A percentile compares a stretch with the other conserved stretches of the same genome.
These are phyloP conservation scores for Patella depressa DNA, from an alignment of 2,888 invertebrate genomes.

Conservation along the genomic window DNA sequence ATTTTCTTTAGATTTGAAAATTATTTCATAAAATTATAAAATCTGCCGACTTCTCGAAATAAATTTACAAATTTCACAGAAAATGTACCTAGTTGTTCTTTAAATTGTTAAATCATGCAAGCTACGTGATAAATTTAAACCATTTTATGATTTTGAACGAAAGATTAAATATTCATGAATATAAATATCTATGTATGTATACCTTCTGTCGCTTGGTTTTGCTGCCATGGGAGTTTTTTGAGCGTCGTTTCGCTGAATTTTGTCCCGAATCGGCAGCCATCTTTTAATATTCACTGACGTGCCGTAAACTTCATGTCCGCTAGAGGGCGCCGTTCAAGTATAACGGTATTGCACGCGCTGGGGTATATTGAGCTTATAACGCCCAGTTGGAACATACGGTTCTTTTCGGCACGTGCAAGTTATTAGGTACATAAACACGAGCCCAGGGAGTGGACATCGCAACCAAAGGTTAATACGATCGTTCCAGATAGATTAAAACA, in stretches of 20 bases:
- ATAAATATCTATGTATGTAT: neutral
- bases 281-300: constrained; percentile 15
- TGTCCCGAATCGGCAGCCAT: constrained; percentile 17
- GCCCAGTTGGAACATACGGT: constrained; percentile 8
- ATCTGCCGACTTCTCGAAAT: too few species aligned
- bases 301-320: constrained; percentile 8
- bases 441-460: too few species aligned
- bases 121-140: too few species aligned
- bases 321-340: constrained; percentile 19
- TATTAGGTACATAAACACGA: neutral
- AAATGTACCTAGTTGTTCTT: too few species aligned
- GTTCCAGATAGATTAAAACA: too few species aligned
- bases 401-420: constrained; percentile 4
- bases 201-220: constrained; percentile 1
- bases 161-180: neutral
- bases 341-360: constrained; percentile 9
- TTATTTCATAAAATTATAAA: too few species aligned
- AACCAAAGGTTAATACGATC: too few species aligned
- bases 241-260: constrained; percentile 1
- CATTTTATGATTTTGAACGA: too few species aligned
- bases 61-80: too few species aligned
- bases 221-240: neutral
- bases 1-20: too few species aligned
- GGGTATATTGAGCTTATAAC: constrained; percentile 3
- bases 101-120: too few species aligned